A percentile compares a stretch with the other conserved stretches of the same genome.
Conservation (phyloP, 2,113 vertebrate genomes). For the Cyprinus carpio region DNA sequence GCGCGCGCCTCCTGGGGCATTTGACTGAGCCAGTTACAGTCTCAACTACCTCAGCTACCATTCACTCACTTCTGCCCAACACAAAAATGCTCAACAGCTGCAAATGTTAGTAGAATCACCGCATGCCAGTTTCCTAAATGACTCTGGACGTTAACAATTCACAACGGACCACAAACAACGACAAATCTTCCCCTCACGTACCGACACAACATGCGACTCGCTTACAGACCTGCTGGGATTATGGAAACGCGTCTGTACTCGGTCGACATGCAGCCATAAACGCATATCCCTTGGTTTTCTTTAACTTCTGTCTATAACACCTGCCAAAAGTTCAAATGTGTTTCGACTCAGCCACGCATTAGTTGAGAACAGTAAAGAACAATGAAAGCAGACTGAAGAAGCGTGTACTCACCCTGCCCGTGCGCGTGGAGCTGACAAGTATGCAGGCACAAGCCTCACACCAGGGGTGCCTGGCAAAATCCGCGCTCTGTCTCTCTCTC, state of each 20-base stretch:
- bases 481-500: constrained; percentile 3
- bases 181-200: neutral
- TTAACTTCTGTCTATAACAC: constrained; percentile 1
- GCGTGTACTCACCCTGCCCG: constrained; percentile 45
- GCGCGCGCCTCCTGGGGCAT: constrained; percentile 54
- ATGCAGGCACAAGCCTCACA: constrained; percentile 41
- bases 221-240: neutral
- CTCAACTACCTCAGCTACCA: constrained; percentile 47
- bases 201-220: neutral
- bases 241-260: neutral
- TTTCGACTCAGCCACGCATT: neutral
- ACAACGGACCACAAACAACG: neutral
- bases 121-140: neutral
- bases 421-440: constrained; percentile 33
- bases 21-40: constrained; percentile 55
- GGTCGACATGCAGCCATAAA: neutral
- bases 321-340: constrained; percentile 12
- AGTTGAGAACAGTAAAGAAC: constrained; percentile 13
- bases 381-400: constrained; percentile 5
- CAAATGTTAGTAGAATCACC: neutral
- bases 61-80: neutral
- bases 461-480: constrained; percentile 28
- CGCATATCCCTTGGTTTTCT: neutral
- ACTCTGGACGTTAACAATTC: constrained; percentile 5
- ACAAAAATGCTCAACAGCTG: neutral